phyloP scores from a whole-genome alignment of 2,888 invertebrate species.

The Leptinotarsa peninsularis region DNA sequence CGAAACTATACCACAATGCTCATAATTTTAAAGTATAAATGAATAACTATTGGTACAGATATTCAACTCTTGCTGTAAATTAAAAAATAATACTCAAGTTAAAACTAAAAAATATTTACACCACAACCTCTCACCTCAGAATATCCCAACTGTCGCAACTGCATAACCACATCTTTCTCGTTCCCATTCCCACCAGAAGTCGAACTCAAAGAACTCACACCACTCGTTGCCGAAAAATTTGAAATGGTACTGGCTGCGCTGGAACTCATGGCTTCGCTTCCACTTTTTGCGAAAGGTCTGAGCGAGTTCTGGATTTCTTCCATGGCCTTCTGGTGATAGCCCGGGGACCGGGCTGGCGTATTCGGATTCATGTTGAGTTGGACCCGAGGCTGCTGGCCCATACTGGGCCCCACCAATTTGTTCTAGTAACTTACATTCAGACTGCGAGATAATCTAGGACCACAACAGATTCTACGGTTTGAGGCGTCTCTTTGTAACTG shows the following conservation, averaged over 20 bases:
- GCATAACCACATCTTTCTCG: constrained; percentile 74
- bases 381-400: constrained; percentile 68
- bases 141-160: constrained; percentile 79
- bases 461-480: constrained; percentile 1
- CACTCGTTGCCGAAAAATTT: constrained; percentile 73
- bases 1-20: too few relatives aligned
- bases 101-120: not conserved
- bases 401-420: constrained; percentile 65
- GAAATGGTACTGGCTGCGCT: constrained; percentile 83
- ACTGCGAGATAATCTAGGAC: not conserved
- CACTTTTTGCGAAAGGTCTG: constrained; percentile 81
- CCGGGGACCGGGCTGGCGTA: constrained; percentile 69
- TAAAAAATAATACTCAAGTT: too few relatives aligned
- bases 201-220: constrained; percentile 72
- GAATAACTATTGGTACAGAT: too few relatives aligned
- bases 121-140: constrained; percentile 72
- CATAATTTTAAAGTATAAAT: too few relatives aligned
- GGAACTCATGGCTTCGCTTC: constrained; percentile 72
- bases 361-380: constrained; percentile 73
- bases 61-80: too few relatives aligned
- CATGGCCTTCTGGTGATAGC: constrained; percentile 88
- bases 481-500: not conserved
- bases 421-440: constrained; percentile 11
- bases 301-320: constrained; percentile 87
- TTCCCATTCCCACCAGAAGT: constrained; percentile 68